Evolutionary conservation across 2,888 invertebrate species (phyloP).

Genomic region (Lomographa bimaculata): DNA sequence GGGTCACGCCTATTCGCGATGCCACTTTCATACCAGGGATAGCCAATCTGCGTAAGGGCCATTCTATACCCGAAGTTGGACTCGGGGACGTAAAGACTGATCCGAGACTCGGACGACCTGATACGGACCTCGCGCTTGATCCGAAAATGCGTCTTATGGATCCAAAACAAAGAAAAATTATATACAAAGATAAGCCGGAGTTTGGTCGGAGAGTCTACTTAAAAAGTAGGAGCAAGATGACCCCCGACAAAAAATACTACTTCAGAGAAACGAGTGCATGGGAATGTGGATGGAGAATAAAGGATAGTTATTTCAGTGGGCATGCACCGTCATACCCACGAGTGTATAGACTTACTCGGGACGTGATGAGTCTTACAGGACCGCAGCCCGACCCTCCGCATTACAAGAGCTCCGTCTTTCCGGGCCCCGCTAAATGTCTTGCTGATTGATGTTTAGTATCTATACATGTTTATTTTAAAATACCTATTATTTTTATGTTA

Average conservation of each 20-base stretch:
- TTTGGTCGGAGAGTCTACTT: slow-evolving; percentile 33
- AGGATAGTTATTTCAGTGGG: slow-evolving; percentile 21
- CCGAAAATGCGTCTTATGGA: slow-evolving; percentile 52
- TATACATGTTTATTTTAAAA: no score
- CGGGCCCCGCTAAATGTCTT: no score
- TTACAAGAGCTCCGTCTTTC: slow-evolving; percentile 13
- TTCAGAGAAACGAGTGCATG: slow-evolving; percentile 36
- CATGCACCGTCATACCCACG: slow-evolving; percentile 18
- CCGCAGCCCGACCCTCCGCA: slow-evolving; percentile 37
- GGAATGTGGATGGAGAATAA: slow-evolving; percentile 37
- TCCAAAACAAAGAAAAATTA: slow-evolving; percentile 30
- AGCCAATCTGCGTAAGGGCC: slow-evolving; percentile 40
- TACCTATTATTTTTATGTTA: no score
- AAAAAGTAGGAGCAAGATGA: slow-evolving; percentile 29
- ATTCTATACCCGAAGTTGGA: slow-evolving; percentile 48
- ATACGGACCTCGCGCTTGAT: slow-evolving; percentile 41
- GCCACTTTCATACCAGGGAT: slow-evolving; percentile 34
- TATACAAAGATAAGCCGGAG: slow-evolving; percentile 15
- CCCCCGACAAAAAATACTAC: slow-evolving; percentile 39
- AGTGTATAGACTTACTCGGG: slow-evolving; percentile 18
- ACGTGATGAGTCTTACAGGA: slow-evolving; percentile 31
- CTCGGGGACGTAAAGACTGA: slow-evolving; percentile 50
- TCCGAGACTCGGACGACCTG: slow-evolving; percentile 44
- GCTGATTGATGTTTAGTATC: no score
- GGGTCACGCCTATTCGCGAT: slow-evolving; percentile 39